A percentile compares a stretch with the other conserved stretches of the same genome.
These are phyloP conservation scores for Torymus auratus DNA, from an alignment of 2,888 invertebrate genomes.

Conservation along the genomic window DNA sequence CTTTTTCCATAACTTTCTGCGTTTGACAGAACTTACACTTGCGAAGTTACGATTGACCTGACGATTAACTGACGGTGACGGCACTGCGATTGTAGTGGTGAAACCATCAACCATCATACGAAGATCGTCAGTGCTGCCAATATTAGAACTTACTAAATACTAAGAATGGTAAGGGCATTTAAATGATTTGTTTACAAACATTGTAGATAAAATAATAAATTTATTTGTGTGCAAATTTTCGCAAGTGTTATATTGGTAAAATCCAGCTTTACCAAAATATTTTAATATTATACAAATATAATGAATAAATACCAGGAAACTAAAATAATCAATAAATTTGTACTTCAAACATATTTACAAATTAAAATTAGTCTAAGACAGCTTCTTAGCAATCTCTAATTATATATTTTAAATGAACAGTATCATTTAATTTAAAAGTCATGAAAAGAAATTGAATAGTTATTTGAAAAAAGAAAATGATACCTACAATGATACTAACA, in stretches of 20 bases:
- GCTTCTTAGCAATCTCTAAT: no score
- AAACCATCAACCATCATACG: no score
- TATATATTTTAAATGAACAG: no score
- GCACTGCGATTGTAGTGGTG: no score
- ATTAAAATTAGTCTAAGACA: no score
- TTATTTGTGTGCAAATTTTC: constrained; percentile 8
- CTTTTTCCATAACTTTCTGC: constrained; percentile 27
- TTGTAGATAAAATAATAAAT: constrained; percentile 36
- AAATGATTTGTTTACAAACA: no score
- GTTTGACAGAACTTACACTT: not conserved
- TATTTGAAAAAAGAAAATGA: no score
- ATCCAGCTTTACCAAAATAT: constrained; percentile 11
- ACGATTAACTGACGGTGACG: no score
- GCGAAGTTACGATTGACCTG: constrained; percentile 10
- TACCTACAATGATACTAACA: no score
- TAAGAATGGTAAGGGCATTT: no score
- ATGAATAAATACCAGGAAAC: not conserved
- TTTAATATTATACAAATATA: constrained; percentile 5
- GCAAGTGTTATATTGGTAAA: constrained; percentile 2
- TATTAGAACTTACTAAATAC: not conserved
- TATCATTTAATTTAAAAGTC: no score
- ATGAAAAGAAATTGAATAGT: no score
- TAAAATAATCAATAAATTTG: constrained; percentile 4
- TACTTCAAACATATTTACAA: not conserved
- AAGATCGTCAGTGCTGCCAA: not conserved